phyloP scores from a whole-genome alignment of 2,113 vertebrate genomes.

The Pleuronectes platessa region DNA sequence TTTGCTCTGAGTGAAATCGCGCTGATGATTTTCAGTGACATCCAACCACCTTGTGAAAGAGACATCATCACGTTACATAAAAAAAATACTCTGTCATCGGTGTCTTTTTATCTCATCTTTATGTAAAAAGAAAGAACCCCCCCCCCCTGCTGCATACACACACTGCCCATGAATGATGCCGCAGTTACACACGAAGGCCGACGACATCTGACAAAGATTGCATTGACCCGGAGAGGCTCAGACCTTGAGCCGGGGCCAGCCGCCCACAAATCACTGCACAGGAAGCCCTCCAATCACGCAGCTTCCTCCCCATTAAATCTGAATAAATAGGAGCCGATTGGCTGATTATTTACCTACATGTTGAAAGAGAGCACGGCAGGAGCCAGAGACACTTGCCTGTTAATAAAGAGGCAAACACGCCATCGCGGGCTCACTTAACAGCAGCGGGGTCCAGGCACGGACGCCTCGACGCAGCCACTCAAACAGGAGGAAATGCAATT shows the following conservation, averaged over 20 bases:
- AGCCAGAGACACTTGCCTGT: slow-evolving; percentile 62
- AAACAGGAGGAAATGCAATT: slow-evolving; percentile 4
- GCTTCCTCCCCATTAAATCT: slow-evolving; percentile 71
- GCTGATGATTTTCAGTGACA: neutral
- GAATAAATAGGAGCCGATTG: slow-evolving; percentile 73
- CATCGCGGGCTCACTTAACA: slow-evolving; percentile 7
- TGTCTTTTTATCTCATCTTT: neutral
- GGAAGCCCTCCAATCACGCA: slow-evolving; percentile 71
- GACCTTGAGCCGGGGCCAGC: slow-evolving; percentile 17
- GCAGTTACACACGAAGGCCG: slow-evolving; percentile 49
- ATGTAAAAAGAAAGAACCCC: neutral
- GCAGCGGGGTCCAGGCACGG: neutral
- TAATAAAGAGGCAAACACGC: slow-evolving; percentile 71
- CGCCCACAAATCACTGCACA: slow-evolving; percentile 65
- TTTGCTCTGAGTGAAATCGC: neutral
- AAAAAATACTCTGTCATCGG: neutral
- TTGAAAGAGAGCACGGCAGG: slow-evolving; percentile 50
- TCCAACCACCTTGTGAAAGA: slow-evolving; percentile 3
- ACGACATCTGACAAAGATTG: slow-evolving; percentile 82
- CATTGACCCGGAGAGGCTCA: slow-evolving; percentile 77
- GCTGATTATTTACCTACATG: slow-evolving; percentile 77
- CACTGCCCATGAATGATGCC: neutral
- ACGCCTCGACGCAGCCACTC: slow-evolving; percentile 5
- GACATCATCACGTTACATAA: neutral
- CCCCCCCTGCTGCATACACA: neutral